Evolutionary conservation across 2,888 invertebrate species (phyloP).

Genomic region (Caenorhabditis drosophilae): DNA sequence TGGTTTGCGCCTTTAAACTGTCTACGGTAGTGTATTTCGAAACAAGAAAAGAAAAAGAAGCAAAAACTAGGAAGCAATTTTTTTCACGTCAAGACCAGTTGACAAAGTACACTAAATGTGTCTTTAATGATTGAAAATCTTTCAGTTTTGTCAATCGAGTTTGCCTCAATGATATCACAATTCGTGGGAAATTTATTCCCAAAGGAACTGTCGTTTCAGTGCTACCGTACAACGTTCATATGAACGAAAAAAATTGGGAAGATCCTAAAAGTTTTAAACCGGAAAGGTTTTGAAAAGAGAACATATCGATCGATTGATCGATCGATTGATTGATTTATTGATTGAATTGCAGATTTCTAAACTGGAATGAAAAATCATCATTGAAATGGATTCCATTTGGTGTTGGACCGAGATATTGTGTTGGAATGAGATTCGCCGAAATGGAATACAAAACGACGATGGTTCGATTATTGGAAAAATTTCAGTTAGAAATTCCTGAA

Average conservation of each 20-base stretch:
- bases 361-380: constrained; percentile 28
- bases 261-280: constrained; percentile 56
- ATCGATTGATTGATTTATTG: too few relatives aligned
- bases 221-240: constrained; percentile 40
- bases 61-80: too few relatives aligned
- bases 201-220: constrained; percentile 39
- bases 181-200: constrained; percentile 39
- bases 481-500: constrained; percentile 20
- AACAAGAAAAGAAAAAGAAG: too few relatives aligned
- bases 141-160: constrained; percentile 52
- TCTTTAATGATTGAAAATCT: too few relatives aligned
- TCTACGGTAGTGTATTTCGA: too few relatives aligned
- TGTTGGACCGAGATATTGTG: constrained; percentile 62
- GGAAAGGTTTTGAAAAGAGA: too few relatives aligned
- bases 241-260: constrained; percentile 46
- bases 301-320: too few relatives aligned
- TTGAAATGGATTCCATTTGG: constrained; percentile 65
- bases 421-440: constrained; percentile 65
- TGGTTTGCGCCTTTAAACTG: too few relatives aligned
- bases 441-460: constrained; percentile 63
- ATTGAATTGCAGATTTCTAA: too few relatives aligned
- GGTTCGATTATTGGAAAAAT: constrained; percentile 42
- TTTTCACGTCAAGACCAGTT: too few relatives aligned
- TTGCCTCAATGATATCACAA: constrained; percentile 44
- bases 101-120: too few relatives aligned